phyloP scores from a whole-genome alignment of 2,888 invertebrate genomes.

The Oscheius myriophilus region DNA sequence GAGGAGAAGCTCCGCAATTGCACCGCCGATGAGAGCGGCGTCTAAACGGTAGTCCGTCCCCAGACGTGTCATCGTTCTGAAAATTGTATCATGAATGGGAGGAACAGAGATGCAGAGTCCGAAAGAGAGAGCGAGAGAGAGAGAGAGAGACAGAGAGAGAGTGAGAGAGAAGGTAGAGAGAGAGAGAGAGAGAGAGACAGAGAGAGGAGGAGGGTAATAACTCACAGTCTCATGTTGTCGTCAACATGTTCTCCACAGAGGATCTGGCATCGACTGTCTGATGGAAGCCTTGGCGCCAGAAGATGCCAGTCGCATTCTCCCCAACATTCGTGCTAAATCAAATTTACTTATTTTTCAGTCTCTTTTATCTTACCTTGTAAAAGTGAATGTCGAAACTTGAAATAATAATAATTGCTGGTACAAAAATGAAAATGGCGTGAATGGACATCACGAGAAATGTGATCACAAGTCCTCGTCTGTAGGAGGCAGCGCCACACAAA shows the following conservation, averaged over 20 bases:
- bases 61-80: constrained; percentile 63
- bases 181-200: too few relatives aligned
- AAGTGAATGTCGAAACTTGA: constrained; percentile 68
- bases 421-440: constrained; percentile 63
- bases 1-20: constrained; percentile 54
- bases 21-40: constrained; percentile 60
- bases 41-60: constrained; percentile 66
- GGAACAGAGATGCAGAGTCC: too few relatives aligned
- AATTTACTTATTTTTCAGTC: neutral
- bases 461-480: constrained; percentile 63
- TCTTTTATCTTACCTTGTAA: constrained; percentile 49
- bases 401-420: constrained; percentile 62
- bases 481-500: constrained; percentile 62
- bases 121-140: too few relatives aligned
- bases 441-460: constrained; percentile 65
- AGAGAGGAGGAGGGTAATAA: neutral
- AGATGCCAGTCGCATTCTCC: constrained; percentile 67
- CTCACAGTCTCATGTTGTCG: constrained; percentile 56
- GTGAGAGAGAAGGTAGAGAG: too few relatives aligned
- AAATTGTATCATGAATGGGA: too few relatives aligned
- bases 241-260: constrained; percentile 63
- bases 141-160: too few relatives aligned
- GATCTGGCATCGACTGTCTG: constrained; percentile 64
- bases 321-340: constrained; percentile 62
- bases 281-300: constrained; percentile 60